A percentile compares a stretch with the other conserved stretches of the same genome.
phyloP scores from a whole-genome alignment of 1,140 invertebrate species.

The Drosophila pseudoobscura region DNA sequence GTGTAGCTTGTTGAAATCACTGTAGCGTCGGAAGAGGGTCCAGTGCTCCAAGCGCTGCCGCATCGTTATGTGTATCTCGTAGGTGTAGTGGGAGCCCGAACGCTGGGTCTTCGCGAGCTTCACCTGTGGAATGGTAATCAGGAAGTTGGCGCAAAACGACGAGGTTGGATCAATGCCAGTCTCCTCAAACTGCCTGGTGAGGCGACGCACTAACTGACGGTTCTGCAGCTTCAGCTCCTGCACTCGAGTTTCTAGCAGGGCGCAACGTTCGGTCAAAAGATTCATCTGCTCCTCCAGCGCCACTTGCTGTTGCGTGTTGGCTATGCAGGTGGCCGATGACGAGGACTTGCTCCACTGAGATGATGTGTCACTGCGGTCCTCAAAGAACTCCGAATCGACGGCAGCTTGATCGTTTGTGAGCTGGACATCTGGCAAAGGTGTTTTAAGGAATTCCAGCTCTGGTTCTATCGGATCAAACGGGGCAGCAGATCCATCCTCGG shows the following conservation, averaged over 20 bases:
- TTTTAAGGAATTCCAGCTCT: slow-evolving; percentile 71
- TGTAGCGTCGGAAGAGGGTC: slow-evolving; percentile 94
- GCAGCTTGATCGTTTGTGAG: neutral
- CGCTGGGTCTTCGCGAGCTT: slow-evolving; percentile 62
- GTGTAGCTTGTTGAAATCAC: slow-evolving; percentile 92
- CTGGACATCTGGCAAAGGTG: slow-evolving; percentile 54
- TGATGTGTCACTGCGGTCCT: slow-evolving; percentile 74
- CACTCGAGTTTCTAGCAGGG: slow-evolving; percentile 72
- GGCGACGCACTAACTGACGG: slow-evolving; percentile 64
- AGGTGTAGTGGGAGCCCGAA: slow-evolving; percentile 63
- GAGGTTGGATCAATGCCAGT: slow-evolving; percentile 72
- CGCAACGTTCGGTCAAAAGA: slow-evolving; percentile 63
- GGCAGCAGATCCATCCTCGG: neutral
- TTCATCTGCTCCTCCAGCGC: slow-evolving; percentile 62
- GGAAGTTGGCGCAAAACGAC: slow-evolving; percentile 71
- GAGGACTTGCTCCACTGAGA: slow-evolving; percentile 81
- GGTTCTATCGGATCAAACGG: slow-evolving; percentile 72
- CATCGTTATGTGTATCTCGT: slow-evolving; percentile 79
- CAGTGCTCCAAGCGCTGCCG: slow-evolving; percentile 90
- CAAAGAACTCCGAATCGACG: slow-evolving; percentile 48
- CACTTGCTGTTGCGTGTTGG: slow-evolving; percentile 37
- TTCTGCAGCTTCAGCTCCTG: slow-evolving; percentile 73
- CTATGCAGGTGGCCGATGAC: slow-evolving; percentile 55
- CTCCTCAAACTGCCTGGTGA: slow-evolving; percentile 72
- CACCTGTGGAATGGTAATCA: slow-evolving; percentile 81